Evolutionary conservation across 2,888 invertebrate genomes (phyloP).

Genomic region (Meliscaeva auricollis): DNA sequence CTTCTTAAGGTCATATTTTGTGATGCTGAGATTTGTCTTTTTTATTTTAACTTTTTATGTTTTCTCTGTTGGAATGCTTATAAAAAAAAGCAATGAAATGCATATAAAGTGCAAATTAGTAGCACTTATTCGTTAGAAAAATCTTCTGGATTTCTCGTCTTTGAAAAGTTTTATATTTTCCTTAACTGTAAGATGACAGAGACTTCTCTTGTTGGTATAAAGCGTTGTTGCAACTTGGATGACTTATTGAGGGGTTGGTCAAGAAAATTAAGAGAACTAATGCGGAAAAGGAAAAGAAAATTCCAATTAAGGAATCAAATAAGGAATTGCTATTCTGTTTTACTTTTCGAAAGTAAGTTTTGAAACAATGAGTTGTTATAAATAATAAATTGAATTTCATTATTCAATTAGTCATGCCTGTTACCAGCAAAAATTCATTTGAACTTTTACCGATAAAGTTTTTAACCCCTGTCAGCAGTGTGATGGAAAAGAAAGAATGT

Average conservation of each 20-base stretch:
- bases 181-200: no score
- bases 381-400: constrained; percentile 20
- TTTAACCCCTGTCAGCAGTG: not conserved
- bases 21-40: not conserved
- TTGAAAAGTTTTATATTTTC: no score
- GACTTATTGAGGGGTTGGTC: not conserved
- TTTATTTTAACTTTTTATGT: not conserved
- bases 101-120: not conserved
- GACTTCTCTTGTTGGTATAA: no score
- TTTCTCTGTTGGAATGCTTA: no score
- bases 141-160: no score
- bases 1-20: constrained; percentile 50
- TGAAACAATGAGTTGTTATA: constrained; percentile 9
- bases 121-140: no score
- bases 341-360: not conserved
- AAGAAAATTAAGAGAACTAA: not conserved
- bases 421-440: not conserved
- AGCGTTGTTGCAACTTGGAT: no score
- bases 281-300: not conserved
- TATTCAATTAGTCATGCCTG: constrained; percentile 6
- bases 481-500: no score
- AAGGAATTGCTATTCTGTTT: not conserved
- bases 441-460: not conserved
- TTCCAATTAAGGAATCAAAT: constrained; percentile 7
- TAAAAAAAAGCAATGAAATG: not conserved